Base-by-base conservation (phyloP, 2,113 vertebrate species). In the Fulica atra region DNA sequence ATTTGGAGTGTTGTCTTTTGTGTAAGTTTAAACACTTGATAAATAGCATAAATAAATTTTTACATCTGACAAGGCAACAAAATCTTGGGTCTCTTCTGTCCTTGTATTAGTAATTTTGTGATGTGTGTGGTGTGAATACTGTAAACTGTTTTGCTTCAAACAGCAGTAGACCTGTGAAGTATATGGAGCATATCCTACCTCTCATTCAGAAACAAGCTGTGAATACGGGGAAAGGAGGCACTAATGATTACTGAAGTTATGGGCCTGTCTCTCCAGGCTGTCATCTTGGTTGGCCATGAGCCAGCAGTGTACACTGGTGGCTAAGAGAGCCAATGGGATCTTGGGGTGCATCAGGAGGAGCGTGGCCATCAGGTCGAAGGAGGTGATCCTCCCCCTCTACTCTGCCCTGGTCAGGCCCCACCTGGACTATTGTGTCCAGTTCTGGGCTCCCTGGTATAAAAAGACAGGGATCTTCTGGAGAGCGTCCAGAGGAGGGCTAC, bases 31-130 rank as follows among this genome's bases (percentile, higher is more conserved):
- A 96, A 90, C 24, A 71, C 28, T 88, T 95, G 90, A 84, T 83
- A 91, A 93, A 71, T 84, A 72, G 36, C 59, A 12, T 91, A 94
- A 96, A 96, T 95, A 96, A 95, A 97, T 92, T 92, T 88, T 92
- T 96, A 46, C 65, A 21, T 70, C 72, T 93, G 88, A 78, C 60
- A 81, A 92, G 44, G 69, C 79, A 90, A 36, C 90, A 71, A 64
- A 88, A 40, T 36, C 56, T 81, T 77, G 14, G 1, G 8, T 78
- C 48, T 95, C 76, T 63, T 94, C 51, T 88, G 16, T 95, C 90
- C 33, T 78, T 81, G 3, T 46, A 40, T 90, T 29, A 60, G 18
- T 79, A 60, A 44, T 72, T 87, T 60, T 69, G 8, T 72, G 53
- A 24, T n/a, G 5, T 29, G 14, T 53, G 6, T 51, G 79, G 2